These are phyloP conservation scores for Saccostrea cuccullata DNA, from an alignment of 1,140 invertebrate genomes.

Conservation along the genomic window DNA sequence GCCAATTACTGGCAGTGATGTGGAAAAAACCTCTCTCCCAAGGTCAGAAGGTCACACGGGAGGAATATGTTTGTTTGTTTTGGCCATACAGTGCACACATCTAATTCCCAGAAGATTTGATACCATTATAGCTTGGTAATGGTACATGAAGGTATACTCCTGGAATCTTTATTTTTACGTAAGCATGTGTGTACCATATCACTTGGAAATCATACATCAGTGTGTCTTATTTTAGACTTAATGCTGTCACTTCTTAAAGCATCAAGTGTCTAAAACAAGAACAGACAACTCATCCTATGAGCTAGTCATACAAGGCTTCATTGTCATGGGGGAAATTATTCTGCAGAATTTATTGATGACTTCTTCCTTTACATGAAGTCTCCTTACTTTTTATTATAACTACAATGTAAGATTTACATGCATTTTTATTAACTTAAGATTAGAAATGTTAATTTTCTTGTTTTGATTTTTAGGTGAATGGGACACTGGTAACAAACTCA, in stretches of 20 bases:
- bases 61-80: constrained; percentile 5
- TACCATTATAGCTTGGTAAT: neutral
- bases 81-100: neutral
- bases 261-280: too few species aligned
- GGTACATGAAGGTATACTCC: neutral
- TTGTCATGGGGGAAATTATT: neutral
- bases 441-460: neutral
- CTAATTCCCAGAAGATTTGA: neutral
- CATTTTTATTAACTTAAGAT: too few species aligned
- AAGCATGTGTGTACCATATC: neutral
- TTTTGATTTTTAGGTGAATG: constrained; percentile 87
- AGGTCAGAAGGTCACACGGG: neutral
- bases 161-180: too few species aligned
- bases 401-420: neutral
- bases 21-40: neutral
- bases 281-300: too few species aligned
- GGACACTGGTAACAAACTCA: constrained; percentile 91
- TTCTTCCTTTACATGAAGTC: neutral
- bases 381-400: neutral
- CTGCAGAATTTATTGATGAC: neutral
- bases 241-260: too few species aligned
- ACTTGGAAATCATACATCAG: neutral
- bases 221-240: too few species aligned
- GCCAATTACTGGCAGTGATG: constrained; percentile 24
- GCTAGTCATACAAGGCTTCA: neutral